Percentiles rank a stretch among this genome's conserved stretches.
These are phyloP conservation scores for Tyria jacobaeae DNA, from an alignment of 2,888 invertebrate species.

Conservation along the genomic window DNA sequence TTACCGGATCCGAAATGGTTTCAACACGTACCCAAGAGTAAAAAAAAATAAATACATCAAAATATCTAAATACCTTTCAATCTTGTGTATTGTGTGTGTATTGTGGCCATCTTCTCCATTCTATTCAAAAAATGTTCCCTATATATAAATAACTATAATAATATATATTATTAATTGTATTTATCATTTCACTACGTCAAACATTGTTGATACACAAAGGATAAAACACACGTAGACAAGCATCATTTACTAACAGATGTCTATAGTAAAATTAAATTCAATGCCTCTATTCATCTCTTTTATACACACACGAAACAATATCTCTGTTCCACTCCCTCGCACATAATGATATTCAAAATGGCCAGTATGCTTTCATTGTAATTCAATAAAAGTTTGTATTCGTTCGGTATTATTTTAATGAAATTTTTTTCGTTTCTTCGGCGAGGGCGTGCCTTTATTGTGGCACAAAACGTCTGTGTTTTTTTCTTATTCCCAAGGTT, in stretches of 20 bases:
- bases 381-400: conserved; percentile 69
- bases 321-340: conserved; percentile 57
- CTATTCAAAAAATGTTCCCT: conserved; percentile 8
- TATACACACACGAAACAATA: conserved; percentile 49
- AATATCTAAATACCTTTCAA: no score
- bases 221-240: conserved; percentile 52
- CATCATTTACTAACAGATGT: conserved; percentile 72
- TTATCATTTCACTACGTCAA: conserved; percentile 18
- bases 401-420: conserved; percentile 66
- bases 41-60: no score
- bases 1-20: no score
- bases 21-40: no score
- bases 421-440: conserved; percentile 50
- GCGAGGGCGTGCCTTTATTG: conserved; percentile 56
- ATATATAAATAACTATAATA: conserved; percentile 21
- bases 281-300: conserved; percentile 55
- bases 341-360: conserved; percentile 76
- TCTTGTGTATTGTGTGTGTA: not conserved
- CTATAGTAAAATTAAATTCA: conserved; percentile 58
- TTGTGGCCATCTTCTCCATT: not conserved
- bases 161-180: conserved; percentile 21
- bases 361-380: conserved; percentile 72
- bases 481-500: conserved; percentile 56
- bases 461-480: conserved; percentile 44
- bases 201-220: conserved; percentile 49